phyloP scores from a whole-genome alignment of 2,797 vertebrate species.

The Cyclopterus lumpus region DNA sequence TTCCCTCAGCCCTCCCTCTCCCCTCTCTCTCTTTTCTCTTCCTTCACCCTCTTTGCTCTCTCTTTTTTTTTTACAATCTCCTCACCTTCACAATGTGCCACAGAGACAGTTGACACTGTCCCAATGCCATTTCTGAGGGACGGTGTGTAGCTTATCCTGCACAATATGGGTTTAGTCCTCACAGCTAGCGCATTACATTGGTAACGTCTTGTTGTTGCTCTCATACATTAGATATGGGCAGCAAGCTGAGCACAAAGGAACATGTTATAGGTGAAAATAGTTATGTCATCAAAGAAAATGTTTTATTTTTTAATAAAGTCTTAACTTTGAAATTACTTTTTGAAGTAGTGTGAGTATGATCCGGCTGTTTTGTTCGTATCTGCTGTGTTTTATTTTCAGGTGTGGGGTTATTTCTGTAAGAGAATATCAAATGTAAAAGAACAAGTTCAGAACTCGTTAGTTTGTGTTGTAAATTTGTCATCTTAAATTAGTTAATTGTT shows the following conservation, averaged over 20 bases:
- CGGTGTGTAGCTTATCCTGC: constrained; percentile 52
- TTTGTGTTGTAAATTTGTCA: neutral
- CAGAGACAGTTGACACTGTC: constrained; percentile 44
- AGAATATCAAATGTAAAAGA: constrained; percentile 1
- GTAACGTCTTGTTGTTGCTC: constrained; percentile 54
- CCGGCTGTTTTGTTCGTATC: neutral
- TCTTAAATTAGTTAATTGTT: constrained; percentile 17
- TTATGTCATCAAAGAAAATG: constrained; percentile 2
- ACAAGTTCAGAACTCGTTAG: neutral
- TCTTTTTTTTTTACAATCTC: constrained; percentile 51
- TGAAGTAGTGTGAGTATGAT: neutral
- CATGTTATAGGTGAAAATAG: constrained; percentile 34
- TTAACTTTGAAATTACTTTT: constrained; percentile 21
- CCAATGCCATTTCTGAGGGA: constrained; percentile 36
- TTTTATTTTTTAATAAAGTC: constrained; percentile 30
- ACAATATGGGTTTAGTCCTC: constrained; percentile 32
- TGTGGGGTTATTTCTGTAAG: neutral
- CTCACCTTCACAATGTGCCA: constrained; percentile 49
- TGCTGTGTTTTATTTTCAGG: neutral
- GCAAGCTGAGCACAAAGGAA: constrained; percentile 40
- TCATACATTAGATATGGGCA: constrained; percentile 28
- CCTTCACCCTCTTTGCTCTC: constrained; percentile 74
- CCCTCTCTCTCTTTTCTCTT: constrained; percentile 74
- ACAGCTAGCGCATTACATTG: constrained; percentile 25
- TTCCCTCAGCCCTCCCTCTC: constrained; percentile 64